Evolutionary conservation across 1,140 invertebrate species (phyloP), one percentile per base, ranked within the genome.

Genomic region (Cotesia typhae): DNA sequence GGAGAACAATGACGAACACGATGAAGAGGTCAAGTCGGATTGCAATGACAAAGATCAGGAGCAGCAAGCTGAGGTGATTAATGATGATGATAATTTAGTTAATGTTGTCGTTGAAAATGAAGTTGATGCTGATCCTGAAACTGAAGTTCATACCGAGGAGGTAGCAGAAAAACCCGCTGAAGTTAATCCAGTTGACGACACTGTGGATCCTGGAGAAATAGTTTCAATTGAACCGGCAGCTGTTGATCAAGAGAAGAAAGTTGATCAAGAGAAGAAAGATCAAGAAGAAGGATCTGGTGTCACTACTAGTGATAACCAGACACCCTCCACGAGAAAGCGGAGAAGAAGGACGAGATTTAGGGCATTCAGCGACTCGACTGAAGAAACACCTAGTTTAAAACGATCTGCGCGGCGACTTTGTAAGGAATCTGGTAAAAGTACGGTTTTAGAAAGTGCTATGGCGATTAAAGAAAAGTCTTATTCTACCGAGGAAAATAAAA

Each of bases 391-490:
- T 63, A 81, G 81, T 65, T 84, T 85, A 1, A 88, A 88, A 78
- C 83, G 87, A 52, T 88, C 87, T 4, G 85, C 87, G 2, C 80
- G 87, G 60, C 80, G 86, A 64, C 66, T 86, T 7, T 87, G 83
- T 64, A 87, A 87, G 64, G 85, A 87, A 60, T 80, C 83, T 14
- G 77, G 83, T n/a, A 82, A 84, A 35, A 86, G 85, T 68, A 85
- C 87, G 1, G 86, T 88, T 0, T 73, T 88, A 0, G 86, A 87
- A 75, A 88, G 83, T 72, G 87, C 87, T 4, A 88, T 88, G 77
- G 87, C 87, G 4, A 79, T 85, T 4, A 88, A 88, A 67, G 87
- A 88, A 76, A 88, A 88, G 28, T 87, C 85, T 1, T 84, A 87
- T 66, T 87, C 84, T 64, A 87, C 85, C 0, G 83, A 83, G 41